These are phyloP conservation scores for Eremobia ochroleuca DNA, from an alignment of 2,888 invertebrate species.

Conservation along the genomic window DNA sequence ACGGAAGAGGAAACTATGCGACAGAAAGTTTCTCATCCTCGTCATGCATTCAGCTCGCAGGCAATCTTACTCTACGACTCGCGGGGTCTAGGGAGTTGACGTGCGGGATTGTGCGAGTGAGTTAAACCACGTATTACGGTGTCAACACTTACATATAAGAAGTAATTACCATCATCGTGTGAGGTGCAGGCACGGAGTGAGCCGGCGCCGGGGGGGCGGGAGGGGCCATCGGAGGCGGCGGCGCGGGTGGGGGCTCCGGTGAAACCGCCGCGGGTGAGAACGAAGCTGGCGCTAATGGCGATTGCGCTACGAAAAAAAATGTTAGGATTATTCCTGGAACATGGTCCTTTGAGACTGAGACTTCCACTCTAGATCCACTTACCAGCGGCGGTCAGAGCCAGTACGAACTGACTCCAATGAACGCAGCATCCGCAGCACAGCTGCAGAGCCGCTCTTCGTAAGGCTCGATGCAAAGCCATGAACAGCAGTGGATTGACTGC, in stretches of 20 bases:
- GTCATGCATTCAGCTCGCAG: conserved; percentile 81
- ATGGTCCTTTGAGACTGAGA: not conserved
- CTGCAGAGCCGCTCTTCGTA: conserved; percentile 93
- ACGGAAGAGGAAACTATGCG: conserved; percentile 71
- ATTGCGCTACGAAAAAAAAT: conserved; percentile 81
- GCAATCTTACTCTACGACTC: conserved; percentile 69
- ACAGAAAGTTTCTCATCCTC: conserved; percentile 68
- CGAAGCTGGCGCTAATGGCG: conserved; percentile 91
- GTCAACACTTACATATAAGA: conserved; percentile 91
- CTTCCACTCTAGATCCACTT: conserved; percentile 45
- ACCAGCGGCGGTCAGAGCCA: conserved; percentile 90
- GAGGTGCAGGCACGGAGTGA: conserved; percentile 86
- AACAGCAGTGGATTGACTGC: conserved; percentile 96
- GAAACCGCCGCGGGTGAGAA: conserved; percentile 91
- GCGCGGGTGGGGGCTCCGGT: conserved; percentile 91
- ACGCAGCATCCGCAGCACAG: conserved; percentile 94
- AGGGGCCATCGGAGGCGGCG: conserved; percentile 88
- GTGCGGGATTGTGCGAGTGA: conserved; percentile 89
- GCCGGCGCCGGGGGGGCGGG: conserved; percentile 83
- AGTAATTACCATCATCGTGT: conserved; percentile 91
- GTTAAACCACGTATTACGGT: conserved; percentile 90
- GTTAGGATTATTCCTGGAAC: not conserved
- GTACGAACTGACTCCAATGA: conserved; percentile 91
- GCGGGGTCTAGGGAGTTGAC: conserved; percentile 73
- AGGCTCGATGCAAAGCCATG: conserved; percentile 94